Percentiles rank a stretch among this genome's conserved stretches.
These are phyloP conservation scores for Ammodytes dubius DNA, from an alignment of 2,113 vertebrate genomes.

Conservation along the genomic window DNA sequence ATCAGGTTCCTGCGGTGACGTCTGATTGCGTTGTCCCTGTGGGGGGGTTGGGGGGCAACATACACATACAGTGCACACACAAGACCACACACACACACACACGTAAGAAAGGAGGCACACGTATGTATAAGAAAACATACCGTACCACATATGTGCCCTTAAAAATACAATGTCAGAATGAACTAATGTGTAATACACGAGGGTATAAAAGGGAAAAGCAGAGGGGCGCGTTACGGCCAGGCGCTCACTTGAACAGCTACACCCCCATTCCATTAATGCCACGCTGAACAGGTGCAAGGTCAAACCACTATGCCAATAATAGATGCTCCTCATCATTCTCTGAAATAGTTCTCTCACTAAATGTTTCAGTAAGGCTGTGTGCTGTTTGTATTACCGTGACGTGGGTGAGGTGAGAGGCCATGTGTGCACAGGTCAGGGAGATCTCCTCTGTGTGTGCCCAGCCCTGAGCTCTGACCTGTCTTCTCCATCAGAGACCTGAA, in stretches of 20 bases:
- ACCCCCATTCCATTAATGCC: slow-evolving; percentile 61
- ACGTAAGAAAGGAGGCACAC: slow-evolving; percentile 23
- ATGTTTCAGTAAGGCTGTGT: slow-evolving; percentile 65
- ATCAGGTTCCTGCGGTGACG: slow-evolving; percentile 85
- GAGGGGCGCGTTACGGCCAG: slow-evolving; percentile 3
- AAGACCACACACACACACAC: slow-evolving; percentile 40
- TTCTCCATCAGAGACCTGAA: slow-evolving; percentile 48
- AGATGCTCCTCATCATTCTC: slow-evolving; percentile 74
- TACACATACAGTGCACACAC: slow-evolving; percentile 47
- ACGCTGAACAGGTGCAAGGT: slow-evolving; percentile 81
- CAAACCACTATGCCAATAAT: slow-evolving; percentile 73
- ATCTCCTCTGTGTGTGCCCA: slow-evolving; percentile 62
- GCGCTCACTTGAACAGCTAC: slow-evolving; percentile 35
- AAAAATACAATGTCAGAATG: slow-evolving; percentile 35
- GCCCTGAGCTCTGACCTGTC: slow-evolving; percentile 56
- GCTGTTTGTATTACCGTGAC: slow-evolving; percentile 65
- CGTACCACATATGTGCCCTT: slow-evolving; percentile 20
- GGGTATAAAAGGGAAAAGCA: slow-evolving; percentile 38
- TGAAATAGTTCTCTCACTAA: slow-evolving; percentile 74
- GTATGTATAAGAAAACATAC: slow-evolving; percentile 26
- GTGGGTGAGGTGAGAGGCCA: slow-evolving; percentile 66
- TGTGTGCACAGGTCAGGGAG: slow-evolving; percentile 66
- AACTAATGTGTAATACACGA: slow-evolving; percentile 42
- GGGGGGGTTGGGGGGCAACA: slow-evolving; percentile 66
- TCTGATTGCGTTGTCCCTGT: slow-evolving; percentile 86